Base-by-base conservation (phyloP, 2,113 vertebrate genomes). In the Odontophorus gujanensis region DNA sequence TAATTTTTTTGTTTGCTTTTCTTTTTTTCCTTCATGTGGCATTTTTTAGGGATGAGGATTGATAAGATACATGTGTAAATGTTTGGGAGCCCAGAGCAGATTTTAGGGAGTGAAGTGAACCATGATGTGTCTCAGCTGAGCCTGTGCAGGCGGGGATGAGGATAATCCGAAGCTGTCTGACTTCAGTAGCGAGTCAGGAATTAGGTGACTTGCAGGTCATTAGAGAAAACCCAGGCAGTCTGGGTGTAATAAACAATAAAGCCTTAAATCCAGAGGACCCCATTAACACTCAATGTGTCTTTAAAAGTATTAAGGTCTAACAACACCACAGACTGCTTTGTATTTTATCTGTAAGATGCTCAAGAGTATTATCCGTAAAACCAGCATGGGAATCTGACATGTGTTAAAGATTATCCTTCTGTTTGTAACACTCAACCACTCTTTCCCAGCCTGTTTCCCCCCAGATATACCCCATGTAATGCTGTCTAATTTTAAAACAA, bases 281-380 rank as follows among this genome's bases (percentile, higher is more conserved):
- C 86, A 90, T 95, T 97, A 96, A 62, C 85, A 48, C 84, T 88
- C 76, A 67, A 90, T 82, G 85, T 89, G 55, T 90, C 93, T 96
- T 96, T 92, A 81, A 90, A 95, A 89, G 88, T 94, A 95, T 95
- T 96, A 97, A 93, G 57, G 81, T 40, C 88, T 95, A 93, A 65
- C 90, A 95, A 24, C 73, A 94, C 87, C 74, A 66, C 85, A 95
- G 93, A 90, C 91, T 84, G 22, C 85, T 93, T 85, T 90, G 87
- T 85, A 12, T 81, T 92, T 95, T 50, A 95, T 32, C 58, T 75
- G 36, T 93, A 96, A 97, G 88, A 67, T 83, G 90, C 88, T 94
- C 90, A 91, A 81, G 88, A 89, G 75, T 48, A 95, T 96, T 96
- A 96, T 84, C 73, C 53, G 4, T 28, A 87, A 93, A 95, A 80